A percentile compares a stretch with the other conserved stretches of the same genome.
Evolutionary conservation across 92 coral and sea anemone genomes (phyloP).

Genomic region (Porites divaricata): DNA sequence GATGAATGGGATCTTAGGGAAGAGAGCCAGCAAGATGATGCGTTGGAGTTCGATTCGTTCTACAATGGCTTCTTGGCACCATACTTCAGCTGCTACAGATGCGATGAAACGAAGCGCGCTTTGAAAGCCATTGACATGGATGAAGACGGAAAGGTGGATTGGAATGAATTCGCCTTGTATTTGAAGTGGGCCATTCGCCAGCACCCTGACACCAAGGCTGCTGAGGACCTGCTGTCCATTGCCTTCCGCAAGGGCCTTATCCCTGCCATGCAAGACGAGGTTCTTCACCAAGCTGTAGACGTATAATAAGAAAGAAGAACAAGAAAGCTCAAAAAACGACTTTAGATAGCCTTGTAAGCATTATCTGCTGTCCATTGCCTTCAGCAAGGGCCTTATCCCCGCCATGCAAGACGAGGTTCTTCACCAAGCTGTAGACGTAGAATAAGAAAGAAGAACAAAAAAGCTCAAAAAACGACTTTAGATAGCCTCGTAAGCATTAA

Average conservation of each 20-base stretch:
- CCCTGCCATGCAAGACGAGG: background rate
- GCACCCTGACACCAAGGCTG: constrained; percentile 32
- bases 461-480: too few relatives aligned
- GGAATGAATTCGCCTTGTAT: background rate
- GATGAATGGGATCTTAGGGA: constrained; percentile 67
- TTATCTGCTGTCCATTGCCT: constrained; percentile 34
- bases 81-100: constrained; percentile 33
- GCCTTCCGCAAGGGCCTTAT: constrained; percentile 11
- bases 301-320: too few relatives aligned
- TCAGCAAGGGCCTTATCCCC: background rate
- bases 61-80: constrained; percentile 73
- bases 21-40: constrained; percentile 43
- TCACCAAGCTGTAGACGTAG: too few relatives aligned
- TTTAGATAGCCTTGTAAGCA: too few relatives aligned
- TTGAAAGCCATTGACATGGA: too few relatives aligned
- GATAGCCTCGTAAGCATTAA: too few relatives aligned
- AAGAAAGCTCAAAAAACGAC: too few relatives aligned
- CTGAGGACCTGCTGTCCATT: constrained; percentile 35
- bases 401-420: too few relatives aligned
- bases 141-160: too few relatives aligned
- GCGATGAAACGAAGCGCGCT: too few relatives aligned
- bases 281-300: too few relatives aligned
- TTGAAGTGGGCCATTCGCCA: constrained; percentile 41
- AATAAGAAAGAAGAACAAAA: too few relatives aligned
- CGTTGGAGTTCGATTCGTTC: constrained; percentile 60